phyloP scores from a whole-genome alignment of 2,888 invertebrate genomes.

The Caenorhabditis sulstoni region DNA sequence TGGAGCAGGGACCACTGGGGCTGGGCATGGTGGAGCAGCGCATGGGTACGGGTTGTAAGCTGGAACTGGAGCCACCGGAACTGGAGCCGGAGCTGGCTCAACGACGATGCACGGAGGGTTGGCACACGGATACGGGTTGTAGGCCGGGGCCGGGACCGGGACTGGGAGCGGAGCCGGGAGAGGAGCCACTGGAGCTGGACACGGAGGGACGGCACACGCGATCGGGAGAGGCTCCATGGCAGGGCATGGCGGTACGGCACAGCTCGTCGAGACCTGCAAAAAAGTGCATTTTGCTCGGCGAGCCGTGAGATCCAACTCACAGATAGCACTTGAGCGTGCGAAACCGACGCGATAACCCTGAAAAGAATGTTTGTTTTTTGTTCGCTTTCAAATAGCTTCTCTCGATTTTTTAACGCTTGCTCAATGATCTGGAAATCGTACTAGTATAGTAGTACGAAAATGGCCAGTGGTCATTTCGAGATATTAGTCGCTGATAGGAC shows the following conservation, averaged over 20 bases:
- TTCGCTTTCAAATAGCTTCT: background rate
- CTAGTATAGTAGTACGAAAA: constrained; percentile 21
- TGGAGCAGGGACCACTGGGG: constrained; percentile 47
- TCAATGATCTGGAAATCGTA: constrained; percentile 51
- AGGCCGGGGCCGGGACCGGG: constrained; percentile 57
- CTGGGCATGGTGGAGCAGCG: constrained; percentile 53
- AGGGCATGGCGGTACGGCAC: constrained; percentile 42
- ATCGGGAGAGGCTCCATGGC: constrained; percentile 34
- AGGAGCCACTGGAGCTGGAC: constrained; percentile 45
- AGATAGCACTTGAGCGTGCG: constrained; percentile 46
- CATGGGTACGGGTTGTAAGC: constrained; percentile 62
- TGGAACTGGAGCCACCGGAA: constrained; percentile 38
- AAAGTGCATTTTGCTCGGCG: background rate
- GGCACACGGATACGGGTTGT: constrained; percentile 59
- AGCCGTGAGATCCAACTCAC: constrained; percentile 27
- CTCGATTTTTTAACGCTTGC: background rate
- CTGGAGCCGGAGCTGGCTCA: constrained; percentile 53
- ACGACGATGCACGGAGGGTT: constrained; percentile 61
- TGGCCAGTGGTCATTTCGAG: constrained; percentile 45
- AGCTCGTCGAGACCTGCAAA: constrained; percentile 26
- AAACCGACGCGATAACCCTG: constrained; percentile 46
- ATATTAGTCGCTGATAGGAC: constrained; percentile 43
- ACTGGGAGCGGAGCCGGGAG: constrained; percentile 40
- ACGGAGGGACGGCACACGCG: constrained; percentile 55
- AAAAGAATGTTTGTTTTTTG: constrained; percentile 19